Evolutionary conservation across 2,888 invertebrate genomes (phyloP), one percentile per base, ranked within the genome.

Genomic region (Dermolepida albohirtum): DNA sequence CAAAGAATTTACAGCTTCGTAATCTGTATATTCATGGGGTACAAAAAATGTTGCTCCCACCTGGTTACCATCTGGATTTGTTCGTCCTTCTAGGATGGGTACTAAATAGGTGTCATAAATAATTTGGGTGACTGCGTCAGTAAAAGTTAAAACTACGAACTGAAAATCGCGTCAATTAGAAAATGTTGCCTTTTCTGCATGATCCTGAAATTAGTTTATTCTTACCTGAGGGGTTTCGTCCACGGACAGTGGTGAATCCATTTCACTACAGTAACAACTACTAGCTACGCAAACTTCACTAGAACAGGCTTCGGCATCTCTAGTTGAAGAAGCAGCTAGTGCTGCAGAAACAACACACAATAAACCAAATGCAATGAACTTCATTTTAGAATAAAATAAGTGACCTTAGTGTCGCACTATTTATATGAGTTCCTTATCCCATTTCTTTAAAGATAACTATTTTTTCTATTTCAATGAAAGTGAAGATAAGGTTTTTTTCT

Each of bases 21-120:
- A 82, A 67, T 81, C 88, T 0, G 90, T 90, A 78, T 92, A 92
- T 71, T 91, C 89, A 75, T 93, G 92, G 40, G 87, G 89, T 39
- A 92, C 85, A 79, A 88, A 93, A 81, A 91, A 90, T 0, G 92
- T 92, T 43, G 87, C 87, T 0, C 88, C 85, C 0, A 87, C 86
- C 0, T 85, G 85, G 68, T 89, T 90, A 0, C 86, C 86, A 77
- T 93, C 90, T 0, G 87, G 89, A 81, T 93, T 93, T 2, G 52
- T 76, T 0, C 89, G 81, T 11, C 80, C 78, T 64, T 81, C 84
- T 2, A 91, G 80, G 0, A 89, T 74, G 0, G 84, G 76, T 8
- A 86, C 79, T 77, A 90, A 89, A 54, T 86, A 87, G 5, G 81
- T 80, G 43, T 86, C 85, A 75, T 89, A 90, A 0, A 83, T 70